Evolutionary conservation across 2,888 invertebrate species (phyloP).

Genomic region (Archips xylosteana): DNA sequence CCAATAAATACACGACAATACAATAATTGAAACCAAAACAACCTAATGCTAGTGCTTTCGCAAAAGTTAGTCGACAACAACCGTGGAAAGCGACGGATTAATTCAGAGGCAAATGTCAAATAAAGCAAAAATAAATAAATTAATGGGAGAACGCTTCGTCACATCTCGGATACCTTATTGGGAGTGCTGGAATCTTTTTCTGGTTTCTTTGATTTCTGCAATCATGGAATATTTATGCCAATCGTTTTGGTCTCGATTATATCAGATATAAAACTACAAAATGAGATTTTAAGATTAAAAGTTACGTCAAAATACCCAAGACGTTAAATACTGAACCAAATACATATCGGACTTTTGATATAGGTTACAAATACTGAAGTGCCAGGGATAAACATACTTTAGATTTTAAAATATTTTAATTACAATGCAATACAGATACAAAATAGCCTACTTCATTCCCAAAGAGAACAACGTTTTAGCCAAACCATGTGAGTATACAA

Average conservation of each 20-base stretch:
- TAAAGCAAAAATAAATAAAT: constrained; percentile 51
- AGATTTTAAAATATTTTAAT: not conserved
- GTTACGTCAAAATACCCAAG: too few relatives aligned
- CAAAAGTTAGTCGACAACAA: constrained; percentile 58
- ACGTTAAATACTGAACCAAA: not conserved
- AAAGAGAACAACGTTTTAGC: constrained; percentile 18
- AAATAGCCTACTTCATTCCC: constrained; percentile 12
- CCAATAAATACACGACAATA: constrained; percentile 52
- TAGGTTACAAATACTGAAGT: constrained; percentile 16
- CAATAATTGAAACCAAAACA: constrained; percentile 56
- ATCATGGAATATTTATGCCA: constrained; percentile 62
- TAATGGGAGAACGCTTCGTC: constrained; percentile 55
- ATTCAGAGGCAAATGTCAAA: constrained; percentile 51
- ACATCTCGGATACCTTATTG: constrained; percentile 87
- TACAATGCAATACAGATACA: constrained; percentile 6
- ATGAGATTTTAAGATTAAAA: not conserved
- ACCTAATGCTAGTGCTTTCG: constrained; percentile 49
- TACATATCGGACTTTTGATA: not conserved
- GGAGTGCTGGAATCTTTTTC: constrained; percentile 90
- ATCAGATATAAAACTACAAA: constrained; percentile 14
- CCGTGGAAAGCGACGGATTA: constrained; percentile 51
- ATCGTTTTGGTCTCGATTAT: constrained; percentile 30
- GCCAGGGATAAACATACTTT: constrained; percentile 12
- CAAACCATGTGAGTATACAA: not conserved
- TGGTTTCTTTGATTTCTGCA: constrained; percentile 92